phyloP scores from a whole-genome alignment of 2,113 vertebrate species.

The Elgaria multicarinata region DNA sequence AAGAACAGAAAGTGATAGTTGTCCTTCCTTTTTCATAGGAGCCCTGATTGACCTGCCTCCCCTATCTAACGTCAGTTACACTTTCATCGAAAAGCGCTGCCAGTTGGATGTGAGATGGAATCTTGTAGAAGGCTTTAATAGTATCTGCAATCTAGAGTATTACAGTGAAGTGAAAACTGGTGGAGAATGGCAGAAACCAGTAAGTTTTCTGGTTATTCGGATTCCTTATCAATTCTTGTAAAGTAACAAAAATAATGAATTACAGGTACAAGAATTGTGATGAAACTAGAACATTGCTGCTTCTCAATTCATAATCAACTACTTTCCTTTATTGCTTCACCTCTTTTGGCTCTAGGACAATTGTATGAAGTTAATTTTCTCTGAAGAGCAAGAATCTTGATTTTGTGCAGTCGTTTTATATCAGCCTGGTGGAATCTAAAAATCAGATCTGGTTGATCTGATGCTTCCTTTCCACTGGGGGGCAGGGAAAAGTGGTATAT shows the following conservation, averaged over 20 bases:
- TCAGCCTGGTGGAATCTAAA: not conserved
- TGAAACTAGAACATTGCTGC: not conserved
- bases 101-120: constrained; percentile 58
- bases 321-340: not conserved
- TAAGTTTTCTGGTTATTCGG: not conserved
- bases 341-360: not conserved
- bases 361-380: not conserved
- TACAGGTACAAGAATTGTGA: not conserved
- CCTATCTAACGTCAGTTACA: constrained; percentile 56
- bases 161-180: not conserved
- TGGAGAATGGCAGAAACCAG: not conserved
- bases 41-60: not conserved
- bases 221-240: not conserved
- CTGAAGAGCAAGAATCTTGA: not conserved
- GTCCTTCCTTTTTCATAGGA: not conserved
- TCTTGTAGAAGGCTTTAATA: not conserved
- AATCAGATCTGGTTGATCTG: not conserved
- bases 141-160: constrained; percentile 51
- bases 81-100: constrained; percentile 41
- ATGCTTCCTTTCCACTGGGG: not conserved
- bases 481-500: no score
- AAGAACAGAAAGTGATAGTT: not conserved
- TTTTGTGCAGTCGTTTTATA: not conserved
- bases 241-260: no score
- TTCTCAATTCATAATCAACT: not conserved